Percentiles rank a stretch among this genome's conserved stretches.
Evolutionary conservation across 2,113 vertebrate species (phyloP).

Genomic region (Calypte anna): DNA sequence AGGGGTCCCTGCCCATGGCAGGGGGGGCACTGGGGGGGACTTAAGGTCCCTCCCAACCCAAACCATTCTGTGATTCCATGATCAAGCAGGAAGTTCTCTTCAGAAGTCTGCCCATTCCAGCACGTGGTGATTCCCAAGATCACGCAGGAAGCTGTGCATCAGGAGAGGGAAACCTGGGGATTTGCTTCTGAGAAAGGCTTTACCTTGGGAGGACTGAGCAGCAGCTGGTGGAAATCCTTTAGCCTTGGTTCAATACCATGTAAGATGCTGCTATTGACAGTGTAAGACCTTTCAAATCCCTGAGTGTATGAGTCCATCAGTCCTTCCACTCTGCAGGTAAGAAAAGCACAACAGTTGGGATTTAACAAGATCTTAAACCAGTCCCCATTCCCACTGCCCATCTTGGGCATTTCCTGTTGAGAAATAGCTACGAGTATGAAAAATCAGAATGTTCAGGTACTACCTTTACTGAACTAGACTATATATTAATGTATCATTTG

Average conservation of each 20-base stretch:
- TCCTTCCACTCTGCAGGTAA: slow-evolving; percentile 87
- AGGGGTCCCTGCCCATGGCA: too few relatives aligned
- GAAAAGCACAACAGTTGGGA: not conserved
- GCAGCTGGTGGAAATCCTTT: slow-evolving; percentile 95
- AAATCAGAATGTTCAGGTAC: not conserved
- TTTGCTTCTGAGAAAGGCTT: not conserved
- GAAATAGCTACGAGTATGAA: not conserved
- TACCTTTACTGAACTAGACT: rapidly evolving
- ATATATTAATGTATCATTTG: rapidly evolving
- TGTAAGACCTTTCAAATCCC: slow-evolving; percentile 91
- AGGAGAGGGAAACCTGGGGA: not conserved
- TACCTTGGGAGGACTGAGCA: slow-evolving; percentile 95
- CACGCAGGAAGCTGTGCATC: rapidly evolving
- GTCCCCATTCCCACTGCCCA: not conserved
- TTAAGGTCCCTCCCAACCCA: too few relatives aligned
- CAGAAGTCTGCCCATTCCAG: rapidly evolving
- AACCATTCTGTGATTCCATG: too few relatives aligned
- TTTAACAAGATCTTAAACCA: rapidly evolving
- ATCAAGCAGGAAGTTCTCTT: rapidly evolving
- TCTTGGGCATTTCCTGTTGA: not conserved
- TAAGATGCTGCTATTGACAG: slow-evolving; percentile 90
- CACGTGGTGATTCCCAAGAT: rapidly evolving
- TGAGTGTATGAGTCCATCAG: slow-evolving; percentile 95
- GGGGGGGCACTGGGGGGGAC: too few relatives aligned
- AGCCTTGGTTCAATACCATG: slow-evolving; percentile 90